phyloP scores from a whole-genome alignment of 2,113 vertebrate species.

The Odontophorus gujanensis region DNA sequence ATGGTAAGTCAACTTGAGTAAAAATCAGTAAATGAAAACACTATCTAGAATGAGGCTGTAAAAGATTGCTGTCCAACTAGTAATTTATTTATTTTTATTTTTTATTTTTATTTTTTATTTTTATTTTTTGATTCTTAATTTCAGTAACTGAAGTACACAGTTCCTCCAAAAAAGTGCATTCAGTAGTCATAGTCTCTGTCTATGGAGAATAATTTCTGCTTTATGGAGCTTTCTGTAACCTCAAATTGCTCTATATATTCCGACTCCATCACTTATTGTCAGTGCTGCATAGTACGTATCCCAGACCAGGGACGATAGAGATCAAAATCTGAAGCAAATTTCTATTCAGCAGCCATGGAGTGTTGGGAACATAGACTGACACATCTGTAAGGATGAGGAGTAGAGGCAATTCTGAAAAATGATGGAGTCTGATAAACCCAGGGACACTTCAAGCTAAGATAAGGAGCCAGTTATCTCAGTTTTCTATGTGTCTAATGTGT shows the following conservation, averaged over 20 bases:
- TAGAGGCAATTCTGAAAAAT: not conserved
- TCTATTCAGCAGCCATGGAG: not conserved
- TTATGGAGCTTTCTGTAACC: not conserved
- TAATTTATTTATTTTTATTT: not conserved
- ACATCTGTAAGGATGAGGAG: not conserved
- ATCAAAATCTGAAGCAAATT: not conserved
- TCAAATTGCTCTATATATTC: accelerated
- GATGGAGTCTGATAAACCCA: not conserved
- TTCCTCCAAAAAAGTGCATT: not conserved
- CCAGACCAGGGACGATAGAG: not conserved
- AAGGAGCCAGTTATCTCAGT: not conserved
- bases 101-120: not conserved
- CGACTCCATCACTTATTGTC: not conserved
- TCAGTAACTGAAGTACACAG: not conserved
- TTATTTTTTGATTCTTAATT: not conserved
- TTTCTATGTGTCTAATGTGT: accelerated
- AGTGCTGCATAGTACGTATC: not conserved
- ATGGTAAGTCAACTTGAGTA: not conserved
- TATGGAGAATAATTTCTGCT: not conserved
- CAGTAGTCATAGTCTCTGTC: not conserved
- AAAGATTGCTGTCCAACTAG: not conserved
- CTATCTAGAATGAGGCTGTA: not conserved
- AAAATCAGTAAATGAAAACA: not conserved
- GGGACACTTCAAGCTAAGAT: not conserved
- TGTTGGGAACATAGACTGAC: not conserved